Percentiles rank a stretch among this genome's conserved stretches.
Evolutionary conservation across 1,140 invertebrate genomes (phyloP).

Genomic region (Trinorchestia longiramus): DNA sequence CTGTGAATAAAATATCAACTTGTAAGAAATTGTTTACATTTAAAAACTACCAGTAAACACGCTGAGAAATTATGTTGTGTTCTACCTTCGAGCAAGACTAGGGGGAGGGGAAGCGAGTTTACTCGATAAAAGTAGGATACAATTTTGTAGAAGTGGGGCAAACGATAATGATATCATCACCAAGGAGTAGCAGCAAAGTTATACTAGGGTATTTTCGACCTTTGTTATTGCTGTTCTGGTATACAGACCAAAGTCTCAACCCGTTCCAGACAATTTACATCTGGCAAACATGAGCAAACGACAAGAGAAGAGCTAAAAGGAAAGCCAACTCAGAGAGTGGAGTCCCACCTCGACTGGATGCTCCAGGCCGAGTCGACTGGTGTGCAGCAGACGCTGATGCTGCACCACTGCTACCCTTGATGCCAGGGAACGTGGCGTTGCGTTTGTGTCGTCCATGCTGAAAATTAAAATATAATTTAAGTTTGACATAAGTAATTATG

Average conservation of each 20-base stretch:
- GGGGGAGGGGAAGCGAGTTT: neutral
- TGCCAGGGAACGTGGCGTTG: slow-evolving; percentile 85
- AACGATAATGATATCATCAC: no score
- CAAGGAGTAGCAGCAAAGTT: no score
- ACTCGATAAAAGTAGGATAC: no score
- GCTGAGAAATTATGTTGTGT: neutral
- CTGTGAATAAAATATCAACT: neutral
- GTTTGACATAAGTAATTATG: neutral
- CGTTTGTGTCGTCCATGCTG: slow-evolving; percentile 80
- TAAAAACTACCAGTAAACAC: neutral
- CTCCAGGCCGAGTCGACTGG: slow-evolving; percentile 55
- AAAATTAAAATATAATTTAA: neutral
- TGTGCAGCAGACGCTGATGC: slow-evolving; percentile 68
- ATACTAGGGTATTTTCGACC: no score
- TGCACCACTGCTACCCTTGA: slow-evolving; percentile 72
- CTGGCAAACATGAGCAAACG: neutral
- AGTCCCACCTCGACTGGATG: neutral
- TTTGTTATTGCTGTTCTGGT: no score
- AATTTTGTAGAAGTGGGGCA: no score
- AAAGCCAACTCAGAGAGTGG: neutral
- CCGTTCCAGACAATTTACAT: neutral
- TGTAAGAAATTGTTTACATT: neutral
- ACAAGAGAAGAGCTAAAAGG: neutral
- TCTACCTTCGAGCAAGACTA: neutral
- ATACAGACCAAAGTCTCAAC: no score